phyloP scores from a whole-genome alignment of 2,888 invertebrate species.

The Himalopsyche japonica region DNA sequence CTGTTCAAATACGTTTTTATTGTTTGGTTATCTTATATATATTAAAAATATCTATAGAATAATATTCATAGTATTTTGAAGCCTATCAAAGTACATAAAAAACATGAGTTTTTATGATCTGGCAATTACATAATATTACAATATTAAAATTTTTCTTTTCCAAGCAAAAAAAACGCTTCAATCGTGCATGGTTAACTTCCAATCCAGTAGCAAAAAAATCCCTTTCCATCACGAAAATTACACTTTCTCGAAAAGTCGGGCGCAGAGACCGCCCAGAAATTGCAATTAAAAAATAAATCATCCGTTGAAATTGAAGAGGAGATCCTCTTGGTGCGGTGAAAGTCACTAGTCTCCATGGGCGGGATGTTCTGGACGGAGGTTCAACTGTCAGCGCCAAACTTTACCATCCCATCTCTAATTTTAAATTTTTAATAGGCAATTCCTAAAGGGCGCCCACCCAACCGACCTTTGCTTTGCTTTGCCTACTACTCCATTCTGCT shows the following conservation, averaged over 20 bases:
- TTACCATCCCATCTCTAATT: slow-evolving; percentile 33
- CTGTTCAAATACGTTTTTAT: too few relatives aligned
- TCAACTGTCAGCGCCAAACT: slow-evolving; percentile 36
- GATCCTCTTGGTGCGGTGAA: slow-evolving; percentile 13
- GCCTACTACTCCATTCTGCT: slow-evolving; percentile 19
- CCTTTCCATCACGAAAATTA: not conserved
- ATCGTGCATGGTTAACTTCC: not conserved
- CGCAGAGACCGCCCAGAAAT: slow-evolving; percentile 27
- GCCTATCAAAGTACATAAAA: too few relatives aligned
- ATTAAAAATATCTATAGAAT: too few relatives aligned
- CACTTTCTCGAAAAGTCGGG: slow-evolving; percentile 16
- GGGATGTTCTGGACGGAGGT: not conserved
- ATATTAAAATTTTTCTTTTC: too few relatives aligned
- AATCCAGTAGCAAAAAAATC: not conserved
- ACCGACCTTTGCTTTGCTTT: slow-evolving; percentile 21
- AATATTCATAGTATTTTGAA: too few relatives aligned
- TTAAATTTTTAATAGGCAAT: slow-evolving; percentile 40
- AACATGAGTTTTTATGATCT: too few relatives aligned
- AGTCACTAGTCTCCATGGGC: slow-evolving; percentile 22
- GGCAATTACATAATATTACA: too few relatives aligned
- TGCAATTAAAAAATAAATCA: slow-evolving; percentile 38
- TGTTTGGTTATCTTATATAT: too few relatives aligned
- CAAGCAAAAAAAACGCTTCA: too few relatives aligned
- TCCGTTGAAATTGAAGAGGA: slow-evolving; percentile 32
- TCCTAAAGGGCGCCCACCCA: slow-evolving; percentile 34